Evolutionary conservation across 1,140 invertebrate genomes (phyloP).

Genomic region (Mycetomoellerius zeteki): DNA sequence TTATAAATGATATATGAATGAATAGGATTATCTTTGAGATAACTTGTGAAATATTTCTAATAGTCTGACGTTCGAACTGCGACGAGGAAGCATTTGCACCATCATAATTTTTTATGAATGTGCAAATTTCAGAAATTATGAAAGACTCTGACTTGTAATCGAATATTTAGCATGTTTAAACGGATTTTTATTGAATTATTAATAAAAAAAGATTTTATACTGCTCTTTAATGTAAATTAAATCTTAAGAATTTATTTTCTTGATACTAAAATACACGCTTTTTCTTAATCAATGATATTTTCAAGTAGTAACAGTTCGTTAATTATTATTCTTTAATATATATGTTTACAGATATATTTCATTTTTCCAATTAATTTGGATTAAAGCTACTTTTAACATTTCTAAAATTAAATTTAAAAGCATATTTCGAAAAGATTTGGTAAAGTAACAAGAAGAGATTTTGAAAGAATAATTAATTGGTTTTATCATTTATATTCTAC

Average conservation of each 20-base stretch:
- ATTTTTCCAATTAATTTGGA: not conserved
- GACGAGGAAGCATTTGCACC: conserved; percentile 1
- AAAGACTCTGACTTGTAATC: not conserved
- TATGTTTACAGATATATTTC: not conserved
- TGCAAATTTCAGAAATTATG: not conserved
- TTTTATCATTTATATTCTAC: not conserved
- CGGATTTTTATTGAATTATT: not conserved
- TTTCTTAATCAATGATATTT: not conserved
- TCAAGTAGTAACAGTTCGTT: not conserved
- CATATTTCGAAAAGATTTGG: not conserved
- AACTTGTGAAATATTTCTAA: not conserved
- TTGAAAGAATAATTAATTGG: not conserved
- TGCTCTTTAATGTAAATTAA: not conserved
- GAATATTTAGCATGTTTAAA: not conserved
- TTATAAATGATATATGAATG: not conserved
- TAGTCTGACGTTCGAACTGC: too few species aligned
- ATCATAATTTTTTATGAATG: not conserved
- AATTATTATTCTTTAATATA: not conserved
- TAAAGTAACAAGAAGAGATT: not conserved
- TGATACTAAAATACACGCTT: not conserved
- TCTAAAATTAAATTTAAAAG: not conserved
- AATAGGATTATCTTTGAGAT: not conserved
- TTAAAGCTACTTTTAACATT: not conserved
- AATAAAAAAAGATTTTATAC: not conserved
- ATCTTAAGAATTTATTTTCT: not conserved